Base-by-base conservation (phyloP, 2,797 vertebrate species). In the Chelmon rostratus region DNA sequence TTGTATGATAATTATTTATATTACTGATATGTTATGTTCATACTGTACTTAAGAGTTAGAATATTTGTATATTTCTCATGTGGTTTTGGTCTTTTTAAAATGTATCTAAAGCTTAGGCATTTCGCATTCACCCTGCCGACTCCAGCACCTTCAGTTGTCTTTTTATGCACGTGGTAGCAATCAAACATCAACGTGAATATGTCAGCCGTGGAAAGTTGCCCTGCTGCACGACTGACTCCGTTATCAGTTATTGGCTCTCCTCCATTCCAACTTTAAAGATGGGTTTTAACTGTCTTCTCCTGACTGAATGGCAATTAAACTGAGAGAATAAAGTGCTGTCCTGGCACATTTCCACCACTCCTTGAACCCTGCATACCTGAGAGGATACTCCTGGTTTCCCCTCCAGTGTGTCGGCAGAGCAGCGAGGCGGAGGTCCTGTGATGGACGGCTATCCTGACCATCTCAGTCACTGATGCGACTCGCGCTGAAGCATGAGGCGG, bases 381-480 rank as follows among this genome's bases (percentile, higher is more conserved):
- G 75, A 80, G 68, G 47, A 76, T 69, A 58, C 74, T 37, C 62
- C 74, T 67, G 53, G 33, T 71, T 68, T 58, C 70, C 57, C 47
- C 73, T 69, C 53, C 68, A 33, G 40, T 40, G 78, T 74, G 53
- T 40, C 52, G 44, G 73, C 47, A 40, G 54, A 59, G 58, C 47
- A 19, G 35, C 8, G 0, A 53, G 63, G 42, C 38, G 42, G 62
- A 13, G 6, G 40, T 33, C 67, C 42, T 11, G 42, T 86, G 86
- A 90, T 44, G 57, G 52, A 87, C 38, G 47, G 69, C 71, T 78
- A 68, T 79, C 73, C 58, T 56, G 68, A 75, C 64, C 77, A n/a
- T 68, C 58, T 68, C 54, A 9, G 77, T 87, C 75, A 64, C 71
- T 68, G 88, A 83, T 75, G 82, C 84, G 53, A 67, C 76, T 72